A percentile compares a stretch with the other conserved stretches of the same genome.
These are phyloP conservation scores for Australoheros facetus DNA, from an alignment of 2,797 vertebrate species.

Conservation along the genomic window DNA sequence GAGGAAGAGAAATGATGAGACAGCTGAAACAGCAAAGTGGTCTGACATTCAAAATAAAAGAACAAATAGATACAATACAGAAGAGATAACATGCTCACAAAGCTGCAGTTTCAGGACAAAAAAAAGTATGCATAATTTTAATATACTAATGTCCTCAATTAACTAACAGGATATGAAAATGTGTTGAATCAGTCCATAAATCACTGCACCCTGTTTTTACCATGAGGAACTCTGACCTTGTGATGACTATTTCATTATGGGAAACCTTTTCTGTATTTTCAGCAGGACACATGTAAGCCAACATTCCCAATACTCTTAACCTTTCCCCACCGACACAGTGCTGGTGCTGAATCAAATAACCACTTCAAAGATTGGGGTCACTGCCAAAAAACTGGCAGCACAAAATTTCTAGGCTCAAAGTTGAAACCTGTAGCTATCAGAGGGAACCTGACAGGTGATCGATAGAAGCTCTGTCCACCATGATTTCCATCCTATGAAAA, in stretches of 20 bases:
- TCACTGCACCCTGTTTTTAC: neutral
- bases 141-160: neutral
- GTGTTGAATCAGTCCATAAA: neutral
- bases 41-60: neutral
- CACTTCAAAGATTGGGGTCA: neutral
- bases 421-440: neutral
- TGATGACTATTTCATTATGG: too few relatives aligned
- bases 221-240: neutral
- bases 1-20: neutral
- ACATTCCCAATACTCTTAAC: neutral
- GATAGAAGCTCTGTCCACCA: neutral
- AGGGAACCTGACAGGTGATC: neutral
- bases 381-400: neutral
- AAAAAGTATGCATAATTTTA: neutral
- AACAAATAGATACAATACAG: neutral
- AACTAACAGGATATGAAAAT: neutral
- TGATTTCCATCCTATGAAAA: neutral
- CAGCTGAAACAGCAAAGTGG: neutral
- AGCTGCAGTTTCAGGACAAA: neutral
- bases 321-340: neutral
- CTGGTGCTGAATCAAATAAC: neutral
- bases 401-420: neutral
- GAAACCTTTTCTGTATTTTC: neutral
- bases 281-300: neutral
- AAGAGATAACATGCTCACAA: neutral